Conservation (phyloP, 2,113 vertebrate species). For the Ellobius talpinus region DNA sequence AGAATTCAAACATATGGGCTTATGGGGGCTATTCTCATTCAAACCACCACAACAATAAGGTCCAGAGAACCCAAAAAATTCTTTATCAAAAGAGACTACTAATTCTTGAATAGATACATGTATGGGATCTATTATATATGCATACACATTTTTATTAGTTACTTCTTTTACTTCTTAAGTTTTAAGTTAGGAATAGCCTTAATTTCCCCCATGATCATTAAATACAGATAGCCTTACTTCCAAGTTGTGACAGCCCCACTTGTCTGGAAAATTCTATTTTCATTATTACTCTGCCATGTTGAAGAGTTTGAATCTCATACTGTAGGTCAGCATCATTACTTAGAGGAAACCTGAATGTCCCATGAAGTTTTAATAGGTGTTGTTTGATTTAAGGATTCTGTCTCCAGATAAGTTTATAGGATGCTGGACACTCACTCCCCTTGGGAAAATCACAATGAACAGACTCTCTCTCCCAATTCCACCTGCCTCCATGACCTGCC, state of each 20-base stretch:
- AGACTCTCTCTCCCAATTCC: background rate
- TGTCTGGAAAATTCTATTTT: background rate
- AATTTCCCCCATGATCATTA: background rate
- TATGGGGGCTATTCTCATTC: background rate
- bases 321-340: background rate
- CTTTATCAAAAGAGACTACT: background rate
- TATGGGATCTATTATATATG: background rate
- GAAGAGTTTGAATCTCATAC: background rate
- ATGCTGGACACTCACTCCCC: background rate
- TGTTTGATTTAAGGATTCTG: conserved; percentile 25
- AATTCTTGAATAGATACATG: background rate
- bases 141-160: background rate
- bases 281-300: background rate
- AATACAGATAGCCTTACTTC: background rate
- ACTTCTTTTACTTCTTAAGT: background rate
- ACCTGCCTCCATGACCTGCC: background rate
- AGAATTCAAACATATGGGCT: background rate
- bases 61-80: background rate
- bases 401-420: conserved; percentile 10
- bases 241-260: background rate
- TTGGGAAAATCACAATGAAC: background rate
- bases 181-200: conserved; percentile 27
- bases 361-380: background rate
- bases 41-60: background rate
- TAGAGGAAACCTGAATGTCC: conserved; percentile 11